Base-by-base conservation (phyloP, 1,140 invertebrate species). In the Calycopis cecrops region DNA sequence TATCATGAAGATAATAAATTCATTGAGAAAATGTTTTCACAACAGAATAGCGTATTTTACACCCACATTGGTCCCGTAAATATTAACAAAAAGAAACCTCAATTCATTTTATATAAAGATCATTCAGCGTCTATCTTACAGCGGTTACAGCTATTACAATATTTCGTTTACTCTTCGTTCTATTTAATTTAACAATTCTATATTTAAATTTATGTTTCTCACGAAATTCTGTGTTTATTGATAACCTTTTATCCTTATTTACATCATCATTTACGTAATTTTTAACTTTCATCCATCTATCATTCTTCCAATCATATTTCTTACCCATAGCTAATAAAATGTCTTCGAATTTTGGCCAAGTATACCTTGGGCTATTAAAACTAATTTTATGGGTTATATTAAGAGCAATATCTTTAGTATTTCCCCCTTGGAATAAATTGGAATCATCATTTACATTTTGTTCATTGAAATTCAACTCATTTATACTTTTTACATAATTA, bases 281-380 rank as follows among this genome's bases (percentile, higher is more conserved):
- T 64, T 77, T 84, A 9, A 86, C 71, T 77, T 84, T 84, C 40
- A 84, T 79, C 83, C 83, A 86, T 62, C 80, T 62, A 48, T 86
- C 83, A 52, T 80, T 84, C 69, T 84, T 84, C 80, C 80, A 84
- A 52, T 86, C 79, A 50, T 84, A 86, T 62, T 65, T 76, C 62
- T 73, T 81, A n/a, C 83, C 83, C 38, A 86, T 79, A 17, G 65
- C 72, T 60, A 74, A 50, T 52, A 86, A 60, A 6, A 86, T 78
- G 40, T 84, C 80, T 59, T 83, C 73, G 52, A 86, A 86, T 64
- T 73, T 84, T 9, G 83, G 83, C 83, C 83, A 84, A 40, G 59
- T 67, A 18, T 50, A 44, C 48, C 53, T 47, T 34, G 52, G 18
- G 54, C 57, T 17, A n/a, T 53, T 51, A 33, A 64, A 10, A 34